Evolutionary conservation across 2,888 invertebrate genomes (phyloP).

Genomic region (Deladenus siricidicola): DNA sequence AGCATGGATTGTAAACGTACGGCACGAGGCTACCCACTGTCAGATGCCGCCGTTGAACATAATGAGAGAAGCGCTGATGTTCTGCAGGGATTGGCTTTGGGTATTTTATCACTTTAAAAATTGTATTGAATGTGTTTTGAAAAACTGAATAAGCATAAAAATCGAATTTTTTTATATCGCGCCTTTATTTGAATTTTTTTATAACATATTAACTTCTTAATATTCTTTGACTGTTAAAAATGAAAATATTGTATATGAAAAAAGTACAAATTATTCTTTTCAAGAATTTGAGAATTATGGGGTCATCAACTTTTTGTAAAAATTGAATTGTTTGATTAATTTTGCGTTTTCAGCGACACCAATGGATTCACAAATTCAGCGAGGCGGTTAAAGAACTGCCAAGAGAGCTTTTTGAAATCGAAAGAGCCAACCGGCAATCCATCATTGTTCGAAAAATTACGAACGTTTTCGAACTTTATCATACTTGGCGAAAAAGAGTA

Average conservation of each 20-base stretch:
- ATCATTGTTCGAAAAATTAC: background rate
- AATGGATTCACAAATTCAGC: constrained; percentile 1
- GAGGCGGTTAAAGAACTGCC: background rate
- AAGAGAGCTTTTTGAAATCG: constrained; percentile 1
- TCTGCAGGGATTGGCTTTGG: constrained; percentile 25
- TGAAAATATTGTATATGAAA: no score
- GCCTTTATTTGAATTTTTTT: background rate
- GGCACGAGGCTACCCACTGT: constrained; percentile 17
- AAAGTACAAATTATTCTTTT: constrained; percentile 1
- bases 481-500: constrained; percentile 6
- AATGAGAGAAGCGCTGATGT: constrained; percentile 17
- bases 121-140: no score
- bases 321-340: background rate
- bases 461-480: background rate
- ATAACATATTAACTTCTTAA: no score
- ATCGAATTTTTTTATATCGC: background rate
- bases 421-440: background rate
- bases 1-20: constrained; percentile 4
- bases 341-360: background rate
- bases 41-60: constrained; percentile 17
- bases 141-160: no score
- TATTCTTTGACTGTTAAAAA: no score
- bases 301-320: background rate
- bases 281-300: no score
- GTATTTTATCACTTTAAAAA: no score